Evolutionary conservation across 2,797 vertebrate genomes (phyloP), one percentile per base, ranked within the genome.

Genomic region (Enteromius viviparus): DNA sequence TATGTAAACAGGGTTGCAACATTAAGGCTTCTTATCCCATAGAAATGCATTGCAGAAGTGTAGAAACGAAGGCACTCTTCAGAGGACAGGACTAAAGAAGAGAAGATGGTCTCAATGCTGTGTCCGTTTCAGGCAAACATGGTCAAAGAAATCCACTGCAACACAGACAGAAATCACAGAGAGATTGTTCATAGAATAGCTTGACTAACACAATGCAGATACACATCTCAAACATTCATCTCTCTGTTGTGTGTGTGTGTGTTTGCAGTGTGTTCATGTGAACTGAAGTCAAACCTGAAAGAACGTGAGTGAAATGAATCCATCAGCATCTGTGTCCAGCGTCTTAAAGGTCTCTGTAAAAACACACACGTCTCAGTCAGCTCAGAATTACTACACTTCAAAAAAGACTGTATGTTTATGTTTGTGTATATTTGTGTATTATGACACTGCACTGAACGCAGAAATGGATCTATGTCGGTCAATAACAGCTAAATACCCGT

Each of bases 111-210:
- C 86, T 65, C 69, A 53, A 69, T 65, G 75, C 45, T 34, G 40
- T 29, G 70, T 82, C 11, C 4, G 53, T 84, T 76, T 88, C 45
- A 98, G 72, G 96, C 96, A 89, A 98, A 98, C 97, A 98, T 98
- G 88, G 97, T 98, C 88, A 98, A 91, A 55, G 94, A 92, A 4
- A 98, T 91, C 97, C 97, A 98, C 97, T 98, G 93, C 4, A 72
- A 55, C 7, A 66, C 21, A 58, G 14, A 66, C 32, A 68, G 4
- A 17, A n/a, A 71, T 6, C 17, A 47, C 34, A 51, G 4, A 53
- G 29, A 70, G 4, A 45, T 15, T 2, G 3, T 40, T 23, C 3
- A 14, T 1, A 47, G 15, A 65, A 29, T 10, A 7, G 23, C 23
- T 29, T 49, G 69, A 45, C 23, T 26, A 3, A 23, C 55, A 58